Base-by-base conservation (phyloP, 2,888 invertebrate genomes). In the Caenorhabditis japonica region DNA sequence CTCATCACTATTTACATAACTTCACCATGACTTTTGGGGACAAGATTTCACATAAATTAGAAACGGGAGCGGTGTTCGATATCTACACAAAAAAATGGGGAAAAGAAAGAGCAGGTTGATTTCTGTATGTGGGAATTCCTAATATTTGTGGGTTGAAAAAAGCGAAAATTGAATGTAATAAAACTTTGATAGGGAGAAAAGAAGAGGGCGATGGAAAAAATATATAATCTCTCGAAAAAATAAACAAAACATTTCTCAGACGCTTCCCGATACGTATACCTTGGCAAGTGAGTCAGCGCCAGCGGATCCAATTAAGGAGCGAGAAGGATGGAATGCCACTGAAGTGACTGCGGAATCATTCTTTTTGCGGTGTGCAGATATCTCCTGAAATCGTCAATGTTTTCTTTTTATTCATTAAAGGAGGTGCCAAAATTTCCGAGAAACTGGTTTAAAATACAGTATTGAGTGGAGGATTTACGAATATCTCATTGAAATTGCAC, bases 251-350 rank as follows among this genome's bases (percentile, higher is more conserved):
- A 43, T 15, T n/a, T 8, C 12, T 36, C 56, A 62, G 27, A 55
- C 41, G 23, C 27, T 62, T 56, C 62, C 66, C 25, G 53, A 66
- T 36, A 62, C 60, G 51, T 74, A 76, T 19, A 99, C 97, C 91
- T 99, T 99, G 88, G 96, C 97, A 88, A 99, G 92, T 72, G 94
- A 95, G 91, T 99, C 99, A 82, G 99, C 97, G 85, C 99, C 97
- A 80, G 97, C 97, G 90, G 95, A 96, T 82, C 97, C 99, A 88
- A 99, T 97, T 90, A 94, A 95, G 82, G 97, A 96, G 91, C 95
- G 93, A 85, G 95, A 93, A 85, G 97, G 96, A 91, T 99, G 99
- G 92, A 99, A 99, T 87, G 97, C 97, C 83, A 99, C 99, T 89
- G 96, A 95, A 88, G 95, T 92, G 90, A 99, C 97, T 89, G 96